Base-by-base conservation (phyloP, 2,113 vertebrate species). In the Trematomus loennbergii region DNA sequence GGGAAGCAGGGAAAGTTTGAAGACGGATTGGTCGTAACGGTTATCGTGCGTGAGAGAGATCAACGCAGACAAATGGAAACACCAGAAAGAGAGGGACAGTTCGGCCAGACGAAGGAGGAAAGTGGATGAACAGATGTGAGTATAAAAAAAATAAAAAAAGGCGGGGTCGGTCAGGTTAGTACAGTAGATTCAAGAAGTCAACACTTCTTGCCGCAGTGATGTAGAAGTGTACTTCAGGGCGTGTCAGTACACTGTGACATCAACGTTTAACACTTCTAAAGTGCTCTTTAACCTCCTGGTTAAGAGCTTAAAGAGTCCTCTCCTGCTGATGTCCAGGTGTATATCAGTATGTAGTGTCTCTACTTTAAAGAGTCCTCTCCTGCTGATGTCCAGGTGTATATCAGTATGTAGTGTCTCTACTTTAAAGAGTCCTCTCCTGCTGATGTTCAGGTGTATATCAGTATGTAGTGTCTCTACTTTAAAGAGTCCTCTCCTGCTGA, bases 41-140 rank as follows among this genome's bases (percentile, higher is more conserved):
- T 83, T 55, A 65, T 5, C 58, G 62, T 59, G 53, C 65, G 40
- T 48, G 54, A 79, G 66, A 79, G 49, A 63, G 54, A 48, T 65
- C 40, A 63, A 52, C 18, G 12, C 80, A 80, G 75, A 88, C 81
- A 15, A 86, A 91, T 87, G 74, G 74, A 85, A 89, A 87, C 20
- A 77, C 59, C 87, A 82, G n/a, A 64, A 15, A 45, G 45, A 50
- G 57, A 76, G 71, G 86, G 17, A 66, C 75, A 66, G 76, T 74
- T 64, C 46, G 77, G 57, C 52, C 60, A 25, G 33, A 17, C 60
- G 8, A 48, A 50, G 74, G 62, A 77, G 79, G 75, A 82, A 80
- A 90, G 84, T 70, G 67, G 64, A 64, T 9, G 20, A 87, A 36
- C 88, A 93, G 88, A 90, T 90, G 89, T 72, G 54, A 73, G 49